phyloP scores from a whole-genome alignment of 2,888 invertebrate species.

The Dromius quadrimaculatus region DNA sequence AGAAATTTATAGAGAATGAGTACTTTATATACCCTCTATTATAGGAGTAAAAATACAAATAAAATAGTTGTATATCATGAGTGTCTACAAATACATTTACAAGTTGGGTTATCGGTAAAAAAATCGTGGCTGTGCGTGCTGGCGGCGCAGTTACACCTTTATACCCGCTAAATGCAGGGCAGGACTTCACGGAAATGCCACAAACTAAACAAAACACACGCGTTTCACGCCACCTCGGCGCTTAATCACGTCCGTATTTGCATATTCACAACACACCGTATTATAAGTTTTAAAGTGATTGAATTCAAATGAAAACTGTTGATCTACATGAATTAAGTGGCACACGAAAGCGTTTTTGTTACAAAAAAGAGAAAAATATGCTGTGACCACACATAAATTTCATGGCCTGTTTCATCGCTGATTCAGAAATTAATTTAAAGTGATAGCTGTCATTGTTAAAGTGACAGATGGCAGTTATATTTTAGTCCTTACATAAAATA shows the following conservation, averaged over 20 bases:
- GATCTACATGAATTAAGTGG: too few relatives aligned
- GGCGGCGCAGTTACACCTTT: constrained; percentile 18
- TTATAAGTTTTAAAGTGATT: constrained; percentile 9
- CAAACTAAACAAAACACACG: constrained; percentile 19
- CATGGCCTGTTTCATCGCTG: too few relatives aligned
- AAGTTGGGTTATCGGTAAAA: constrained; percentile 22
- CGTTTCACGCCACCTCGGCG: background rate
- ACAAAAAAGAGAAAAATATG: too few relatives aligned
- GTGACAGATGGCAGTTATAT: too few relatives aligned
- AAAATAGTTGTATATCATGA: constrained; percentile 6
- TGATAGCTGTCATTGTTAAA: too few relatives aligned
- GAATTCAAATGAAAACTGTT: constrained; percentile 17
- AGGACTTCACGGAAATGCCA: constrained; percentile 33
- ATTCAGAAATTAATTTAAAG: too few relatives aligned
- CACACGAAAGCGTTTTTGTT: too few relatives aligned
- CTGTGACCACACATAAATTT: too few relatives aligned
- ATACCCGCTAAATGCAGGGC: constrained; percentile 32
- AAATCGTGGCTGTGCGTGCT: constrained; percentile 26
- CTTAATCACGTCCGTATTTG: constrained; percentile 26
- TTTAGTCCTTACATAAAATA: too few relatives aligned
- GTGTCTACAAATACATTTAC: constrained; percentile 17
- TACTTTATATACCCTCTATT: too few relatives aligned
- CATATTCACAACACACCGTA: background rate
- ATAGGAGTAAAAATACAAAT: constrained; percentile 13
- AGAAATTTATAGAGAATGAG: too few relatives aligned